These are phyloP conservation scores for Globia sparganii DNA, from an alignment of 2,888 invertebrate genomes.

Conservation along the genomic window DNA sequence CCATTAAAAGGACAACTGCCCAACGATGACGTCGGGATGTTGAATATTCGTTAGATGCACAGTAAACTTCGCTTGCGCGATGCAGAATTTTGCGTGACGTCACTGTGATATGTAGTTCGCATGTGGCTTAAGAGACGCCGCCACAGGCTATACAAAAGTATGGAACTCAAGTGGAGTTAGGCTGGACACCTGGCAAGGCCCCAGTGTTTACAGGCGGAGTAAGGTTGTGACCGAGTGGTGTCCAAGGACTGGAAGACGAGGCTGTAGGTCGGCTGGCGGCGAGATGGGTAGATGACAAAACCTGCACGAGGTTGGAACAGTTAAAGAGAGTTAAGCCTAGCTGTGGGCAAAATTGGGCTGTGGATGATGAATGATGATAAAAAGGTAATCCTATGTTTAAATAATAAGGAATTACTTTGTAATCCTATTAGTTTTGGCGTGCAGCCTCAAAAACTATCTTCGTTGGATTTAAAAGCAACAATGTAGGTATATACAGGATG, in stretches of 20 bases:
- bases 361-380: neutral
- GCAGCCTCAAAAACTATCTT: neutral
- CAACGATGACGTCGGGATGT: too few species aligned
- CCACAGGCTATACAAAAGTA: neutral
- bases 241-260: neutral
- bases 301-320: neutral
- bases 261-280: neutral
- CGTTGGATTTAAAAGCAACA: neutral
- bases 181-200: neutral
- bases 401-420: neutral
- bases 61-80: too few species aligned
- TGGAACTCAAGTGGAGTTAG: neutral
- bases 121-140: too few species aligned
- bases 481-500: neutral
- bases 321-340: too few species aligned
- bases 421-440: neutral
- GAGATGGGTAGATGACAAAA: neutral
- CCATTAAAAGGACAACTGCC: neutral
- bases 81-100: too few species aligned
- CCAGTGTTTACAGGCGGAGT: neutral
- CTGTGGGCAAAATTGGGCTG: neutral
- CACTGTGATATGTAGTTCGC: too few species aligned
- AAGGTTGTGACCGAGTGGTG: neutral
- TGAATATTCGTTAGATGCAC: too few species aligned
- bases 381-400: slow-evolving; percentile 6